Evolutionary conservation across 2,797 vertebrate genomes (phyloP).

Genomic region (Halcyon badia): DNA sequence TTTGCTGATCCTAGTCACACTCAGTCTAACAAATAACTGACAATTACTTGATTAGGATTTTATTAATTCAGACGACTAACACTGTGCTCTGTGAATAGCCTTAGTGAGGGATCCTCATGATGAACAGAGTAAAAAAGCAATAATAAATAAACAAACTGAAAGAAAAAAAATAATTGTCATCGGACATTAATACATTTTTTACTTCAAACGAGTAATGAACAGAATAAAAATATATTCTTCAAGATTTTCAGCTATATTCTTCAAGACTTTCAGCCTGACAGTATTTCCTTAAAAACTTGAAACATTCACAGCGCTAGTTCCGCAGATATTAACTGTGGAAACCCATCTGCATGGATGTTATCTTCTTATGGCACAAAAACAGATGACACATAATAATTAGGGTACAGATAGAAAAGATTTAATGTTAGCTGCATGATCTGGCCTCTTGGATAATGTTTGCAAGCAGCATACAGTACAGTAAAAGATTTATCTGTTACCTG

Average conservation of each 20-base stretch:
- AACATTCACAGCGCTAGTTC: neutral
- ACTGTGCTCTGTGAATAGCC: neutral
- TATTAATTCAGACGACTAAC: neutral
- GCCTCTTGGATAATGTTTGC: neutral
- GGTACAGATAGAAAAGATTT: neutral
- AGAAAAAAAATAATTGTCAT: neutral
- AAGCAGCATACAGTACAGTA: neutral
- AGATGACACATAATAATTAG: neutral
- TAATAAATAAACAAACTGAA: neutral
- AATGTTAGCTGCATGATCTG: neutral
- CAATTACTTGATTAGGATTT: conserved; percentile 11
- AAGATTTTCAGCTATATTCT: neutral
- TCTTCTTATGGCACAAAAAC: neutral
- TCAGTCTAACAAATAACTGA: conserved; percentile 9
- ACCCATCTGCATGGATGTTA: neutral
- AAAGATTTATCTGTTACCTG: neutral
- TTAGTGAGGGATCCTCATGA: neutral
- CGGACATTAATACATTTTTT: neutral
- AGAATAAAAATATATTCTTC: neutral
- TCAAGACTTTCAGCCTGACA: neutral
- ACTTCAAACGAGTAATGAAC: neutral
- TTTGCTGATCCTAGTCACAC: conserved; percentile 1
- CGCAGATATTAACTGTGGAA: neutral
- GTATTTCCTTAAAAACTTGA: neutral
- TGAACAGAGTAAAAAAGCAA: neutral